Percentiles rank a stretch among this genome's conserved stretches.
Evolutionary conservation across 1,140 invertebrate genomes (phyloP).

Genomic region (Dermatophagoides farinae): DNA sequence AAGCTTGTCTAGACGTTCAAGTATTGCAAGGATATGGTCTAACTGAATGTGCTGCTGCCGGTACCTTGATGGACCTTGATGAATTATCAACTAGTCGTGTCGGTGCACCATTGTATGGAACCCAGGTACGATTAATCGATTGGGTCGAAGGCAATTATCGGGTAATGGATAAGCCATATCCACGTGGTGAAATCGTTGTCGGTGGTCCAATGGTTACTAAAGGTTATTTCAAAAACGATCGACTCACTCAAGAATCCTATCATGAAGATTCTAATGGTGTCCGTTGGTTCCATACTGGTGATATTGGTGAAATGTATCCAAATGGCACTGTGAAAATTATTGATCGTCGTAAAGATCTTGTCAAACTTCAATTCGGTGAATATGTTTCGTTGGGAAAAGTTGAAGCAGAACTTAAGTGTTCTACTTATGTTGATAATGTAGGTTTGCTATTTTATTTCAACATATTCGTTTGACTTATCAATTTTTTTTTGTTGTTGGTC

Average conservation of each 20-base stretch:
- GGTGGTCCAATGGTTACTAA: slow-evolving; percentile 32
- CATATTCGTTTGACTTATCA: background rate
- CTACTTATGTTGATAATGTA: slow-evolving; percentile 30
- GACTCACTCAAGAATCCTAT: slow-evolving; percentile 32
- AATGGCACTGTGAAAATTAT: slow-evolving; percentile 91
- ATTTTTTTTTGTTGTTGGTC: background rate
- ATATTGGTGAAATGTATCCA: slow-evolving; percentile 74
- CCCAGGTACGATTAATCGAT: slow-evolving; percentile 23
- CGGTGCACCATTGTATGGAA: slow-evolving; percentile 32
- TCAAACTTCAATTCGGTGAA: slow-evolving; percentile 90
- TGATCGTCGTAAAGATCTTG: slow-evolving; percentile 81
- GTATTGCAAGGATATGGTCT: slow-evolving; percentile 82
- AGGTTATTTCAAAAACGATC: slow-evolving; percentile 35
- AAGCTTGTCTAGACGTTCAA: slow-evolving; percentile 71
- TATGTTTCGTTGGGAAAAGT: slow-evolving; percentile 42
- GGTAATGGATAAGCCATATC: slow-evolving; percentile 29
- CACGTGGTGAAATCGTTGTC: slow-evolving; percentile 35
- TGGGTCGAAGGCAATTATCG: slow-evolving; percentile 30
- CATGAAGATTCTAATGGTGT: slow-evolving; percentile 24
- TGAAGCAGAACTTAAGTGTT: slow-evolving; percentile 31
- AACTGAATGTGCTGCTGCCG: slow-evolving; percentile 59
- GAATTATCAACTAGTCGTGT: slow-evolving; percentile 22
- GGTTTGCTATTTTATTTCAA: slow-evolving; percentile 16
- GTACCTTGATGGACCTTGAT: slow-evolving; percentile 19
- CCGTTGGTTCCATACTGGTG: slow-evolving; percentile 34